A percentile compares a stretch with the other conserved stretches of the same genome.
Conservation (phyloP, 2,113 vertebrate species). For the Sphyrna mokarran region DNA sequence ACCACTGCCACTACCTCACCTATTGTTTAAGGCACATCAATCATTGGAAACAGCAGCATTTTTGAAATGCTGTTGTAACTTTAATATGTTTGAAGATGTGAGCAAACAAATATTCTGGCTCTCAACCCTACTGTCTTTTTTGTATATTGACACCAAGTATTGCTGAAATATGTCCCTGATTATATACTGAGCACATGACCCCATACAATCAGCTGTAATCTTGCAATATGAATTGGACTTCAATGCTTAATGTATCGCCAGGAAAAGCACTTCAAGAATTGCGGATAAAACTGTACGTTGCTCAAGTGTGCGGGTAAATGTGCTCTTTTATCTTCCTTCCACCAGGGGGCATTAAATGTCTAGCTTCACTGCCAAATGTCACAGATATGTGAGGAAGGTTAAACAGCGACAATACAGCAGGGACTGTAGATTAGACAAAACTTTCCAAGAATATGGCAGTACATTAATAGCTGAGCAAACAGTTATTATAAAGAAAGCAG, state of each 20-base stretch:
- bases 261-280: background rate
- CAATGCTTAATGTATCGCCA: background rate
- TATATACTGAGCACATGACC: background rate
- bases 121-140: background rate
- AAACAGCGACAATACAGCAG: background rate
- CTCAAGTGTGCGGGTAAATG: background rate
- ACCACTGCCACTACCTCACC: background rate
- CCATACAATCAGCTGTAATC: background rate
- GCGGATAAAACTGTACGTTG: background rate
- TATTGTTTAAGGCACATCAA: background rate
- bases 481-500: background rate
- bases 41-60: background rate
- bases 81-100: background rate
- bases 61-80: background rate
- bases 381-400: background rate
- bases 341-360: conserved; percentile 9
- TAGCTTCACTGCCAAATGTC: background rate
- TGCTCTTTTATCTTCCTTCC: background rate
- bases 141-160: background rate
- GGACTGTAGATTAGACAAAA: background rate
- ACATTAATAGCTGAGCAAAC: background rate
- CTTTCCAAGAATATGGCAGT: background rate
- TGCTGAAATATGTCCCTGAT: background rate
- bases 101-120: background rate
- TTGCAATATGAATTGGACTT: background rate